These are phyloP conservation scores for Palythoa grandiflora DNA, from an alignment of 92 coral and sea anemone species.

Conservation along the genomic window DNA sequence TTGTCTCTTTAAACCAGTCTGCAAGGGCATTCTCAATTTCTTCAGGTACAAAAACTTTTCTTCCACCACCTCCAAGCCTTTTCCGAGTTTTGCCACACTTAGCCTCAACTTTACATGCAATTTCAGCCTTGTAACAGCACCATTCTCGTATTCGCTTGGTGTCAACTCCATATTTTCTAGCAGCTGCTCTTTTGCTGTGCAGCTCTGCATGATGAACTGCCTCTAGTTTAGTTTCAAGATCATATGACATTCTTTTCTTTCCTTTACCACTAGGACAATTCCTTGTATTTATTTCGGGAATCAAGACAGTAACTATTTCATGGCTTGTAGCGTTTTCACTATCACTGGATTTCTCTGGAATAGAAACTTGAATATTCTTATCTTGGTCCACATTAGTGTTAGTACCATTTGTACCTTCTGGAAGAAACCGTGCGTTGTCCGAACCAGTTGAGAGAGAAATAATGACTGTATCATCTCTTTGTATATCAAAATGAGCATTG, in stretches of 20 bases:
- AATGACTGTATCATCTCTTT: background rate
- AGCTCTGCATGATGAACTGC: constrained; percentile 28
- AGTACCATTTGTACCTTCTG: background rate
- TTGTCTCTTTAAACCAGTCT: constrained; percentile 33
- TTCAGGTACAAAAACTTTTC: constrained; percentile 37
- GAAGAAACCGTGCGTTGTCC: background rate
- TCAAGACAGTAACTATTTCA: constrained; percentile 15
- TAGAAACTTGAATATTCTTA: background rate
- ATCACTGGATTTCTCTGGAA: background rate
- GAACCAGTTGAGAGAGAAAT: background rate
- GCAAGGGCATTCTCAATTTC: constrained; percentile 27
- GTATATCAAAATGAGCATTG: background rate
- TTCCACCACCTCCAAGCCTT: constrained; percentile 41
- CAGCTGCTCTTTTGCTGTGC: constrained; percentile 42
- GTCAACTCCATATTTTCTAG: constrained; percentile 46
- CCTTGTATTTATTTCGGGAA: background rate
- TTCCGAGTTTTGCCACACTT: constrained; percentile 31
- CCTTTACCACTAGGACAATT: constrained; percentile 43
- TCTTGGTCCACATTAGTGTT: background rate
- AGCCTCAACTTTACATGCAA: constrained; percentile 37
- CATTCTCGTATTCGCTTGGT: constrained; percentile 44
- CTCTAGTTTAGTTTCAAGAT: constrained; percentile 45
- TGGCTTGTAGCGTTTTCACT: background rate
- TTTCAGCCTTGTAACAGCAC: constrained; percentile 50
- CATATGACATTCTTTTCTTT: constrained; percentile 49